Conservation (phyloP, 2,888 invertebrate genomes). For the Oscheius sp. region DNA sequence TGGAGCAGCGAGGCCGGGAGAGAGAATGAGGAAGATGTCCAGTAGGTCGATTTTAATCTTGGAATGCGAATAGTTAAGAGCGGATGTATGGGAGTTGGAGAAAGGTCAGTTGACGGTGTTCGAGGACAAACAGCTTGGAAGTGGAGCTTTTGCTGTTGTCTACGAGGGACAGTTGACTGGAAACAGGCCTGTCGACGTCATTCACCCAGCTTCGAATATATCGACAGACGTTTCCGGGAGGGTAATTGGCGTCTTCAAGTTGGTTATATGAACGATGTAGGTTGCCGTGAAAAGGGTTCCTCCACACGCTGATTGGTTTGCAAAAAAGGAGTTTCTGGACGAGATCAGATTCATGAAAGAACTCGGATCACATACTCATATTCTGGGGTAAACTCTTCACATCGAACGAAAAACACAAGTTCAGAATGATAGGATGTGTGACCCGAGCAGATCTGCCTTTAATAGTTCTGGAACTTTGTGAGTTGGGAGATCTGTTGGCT, state of each 20-base stretch:
- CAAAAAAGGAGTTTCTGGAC: constrained; percentile 57
- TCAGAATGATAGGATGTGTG: constrained; percentile 26
- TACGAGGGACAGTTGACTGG: constrained; percentile 61
- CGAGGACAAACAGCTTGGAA: constrained; percentile 58
- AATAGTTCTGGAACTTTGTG: constrained; percentile 63
- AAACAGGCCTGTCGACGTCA: constrained; percentile 1
- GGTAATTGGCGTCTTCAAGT: not conserved
- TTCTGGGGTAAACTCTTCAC: constrained; percentile 38
- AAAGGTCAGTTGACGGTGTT: constrained; percentile 49
- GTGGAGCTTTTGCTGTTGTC: constrained; percentile 65
- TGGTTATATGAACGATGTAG: too few relatives aligned
- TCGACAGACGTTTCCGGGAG: not conserved
- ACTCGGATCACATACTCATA: constrained; percentile 60
- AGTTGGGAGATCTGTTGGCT: constrained; percentile 58
- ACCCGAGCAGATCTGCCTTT: constrained; percentile 42
- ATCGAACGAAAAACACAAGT: not conserved
- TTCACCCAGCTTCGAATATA: not conserved
- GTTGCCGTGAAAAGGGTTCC: constrained; percentile 64
- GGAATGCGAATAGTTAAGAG: not conserved
- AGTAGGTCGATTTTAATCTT: not conserved
- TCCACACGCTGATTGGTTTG: constrained; percentile 58
- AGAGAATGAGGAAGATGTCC: not conserved
- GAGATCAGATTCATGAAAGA: constrained; percentile 67
- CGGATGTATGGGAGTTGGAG: constrained; percentile 62
- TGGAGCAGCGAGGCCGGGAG: not conserved